These are phyloP conservation scores for Athalia cordata DNA, from an alignment of 2,888 invertebrate genomes.

Conservation along the genomic window DNA sequence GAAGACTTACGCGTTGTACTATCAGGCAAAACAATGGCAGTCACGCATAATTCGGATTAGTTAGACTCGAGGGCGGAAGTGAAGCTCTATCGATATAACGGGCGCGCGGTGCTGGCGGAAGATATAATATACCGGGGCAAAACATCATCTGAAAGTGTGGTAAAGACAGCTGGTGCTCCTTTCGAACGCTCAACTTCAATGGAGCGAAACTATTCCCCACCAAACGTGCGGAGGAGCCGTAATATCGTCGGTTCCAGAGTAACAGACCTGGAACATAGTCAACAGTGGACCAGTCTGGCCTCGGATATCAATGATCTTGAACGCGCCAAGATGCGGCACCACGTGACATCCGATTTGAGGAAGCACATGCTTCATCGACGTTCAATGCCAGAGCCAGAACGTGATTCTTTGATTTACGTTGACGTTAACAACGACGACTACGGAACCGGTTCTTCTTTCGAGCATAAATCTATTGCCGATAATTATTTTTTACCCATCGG, in stretches of 20 bases:
- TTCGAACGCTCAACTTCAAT: not conserved
- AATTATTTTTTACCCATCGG: constrained; percentile 44
- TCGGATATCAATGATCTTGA: constrained; percentile 63
- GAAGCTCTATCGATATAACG: constrained; percentile 36
- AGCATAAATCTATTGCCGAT: constrained; percentile 16
- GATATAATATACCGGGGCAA: not conserved
- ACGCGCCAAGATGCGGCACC: constrained; percentile 45
- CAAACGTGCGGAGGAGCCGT: not conserved
- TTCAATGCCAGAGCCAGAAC: constrained; percentile 64
- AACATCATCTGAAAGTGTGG: not conserved
- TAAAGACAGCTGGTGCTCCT: not conserved
- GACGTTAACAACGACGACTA: constrained; percentile 49
- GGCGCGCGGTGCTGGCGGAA: not conserved
- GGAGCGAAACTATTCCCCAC: constrained; percentile 36
- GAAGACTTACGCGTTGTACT: constrained; percentile 29
- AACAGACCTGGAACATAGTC: constrained; percentile 60
- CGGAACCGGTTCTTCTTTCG: not conserved
- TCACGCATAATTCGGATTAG: constrained; percentile 20
- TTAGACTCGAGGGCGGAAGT: constrained; percentile 15
- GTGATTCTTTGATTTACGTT: constrained; percentile 59
- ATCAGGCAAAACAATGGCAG: constrained; percentile 10
- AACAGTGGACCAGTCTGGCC: constrained; percentile 61
- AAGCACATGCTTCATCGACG: constrained; percentile 59
- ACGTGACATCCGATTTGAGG: constrained; percentile 52
- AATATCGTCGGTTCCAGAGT: constrained; percentile 48